These are phyloP conservation scores for Eledona agricola DNA, from an alignment of 2,888 invertebrate species.

Conservation along the genomic window DNA sequence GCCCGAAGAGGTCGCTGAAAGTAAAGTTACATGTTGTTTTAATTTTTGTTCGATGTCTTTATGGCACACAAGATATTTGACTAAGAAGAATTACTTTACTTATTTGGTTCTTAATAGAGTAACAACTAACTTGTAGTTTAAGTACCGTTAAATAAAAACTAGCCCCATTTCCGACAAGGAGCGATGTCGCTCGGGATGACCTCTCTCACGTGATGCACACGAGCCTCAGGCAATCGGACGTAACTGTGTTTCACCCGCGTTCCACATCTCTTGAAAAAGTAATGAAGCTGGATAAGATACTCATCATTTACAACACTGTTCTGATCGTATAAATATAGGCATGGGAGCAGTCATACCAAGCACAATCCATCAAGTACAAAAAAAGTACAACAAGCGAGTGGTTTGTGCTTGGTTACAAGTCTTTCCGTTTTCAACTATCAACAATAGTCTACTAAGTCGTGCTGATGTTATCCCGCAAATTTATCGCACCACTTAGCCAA, in stretches of 20 bases:
- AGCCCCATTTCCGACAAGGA: slow-evolving; percentile 54
- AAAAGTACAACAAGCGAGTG: slow-evolving; percentile 6
- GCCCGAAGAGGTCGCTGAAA: slow-evolving; percentile 32
- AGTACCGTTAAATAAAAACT: slow-evolving; percentile 61
- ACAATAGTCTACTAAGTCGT: slow-evolving; percentile 15
- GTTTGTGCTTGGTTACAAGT: slow-evolving; percentile 28
- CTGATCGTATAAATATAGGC: slow-evolving; percentile 20
- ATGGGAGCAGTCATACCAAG: slow-evolving; percentile 20
- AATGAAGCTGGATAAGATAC: slow-evolving; percentile 59
- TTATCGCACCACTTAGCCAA: slow-evolving; percentile 6
- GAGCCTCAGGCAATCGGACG: slow-evolving; percentile 33
- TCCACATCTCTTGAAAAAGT: slow-evolving; percentile 55
- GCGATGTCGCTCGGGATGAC: slow-evolving; percentile 42
- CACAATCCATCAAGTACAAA: slow-evolving; percentile 18
- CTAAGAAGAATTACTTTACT: slow-evolving; percentile 19
- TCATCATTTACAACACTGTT: slow-evolving; percentile 30
- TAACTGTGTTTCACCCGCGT: slow-evolving; percentile 40
- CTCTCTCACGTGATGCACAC: slow-evolving; percentile 38
- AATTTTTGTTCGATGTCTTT: slow-evolving; percentile 7
- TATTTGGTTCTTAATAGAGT: slow-evolving; percentile 33
- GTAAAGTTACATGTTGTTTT: slow-evolving; percentile 16
- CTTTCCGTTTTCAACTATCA: slow-evolving; percentile 2
- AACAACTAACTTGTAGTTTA: slow-evolving; percentile 57
- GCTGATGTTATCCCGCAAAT: too few species aligned
- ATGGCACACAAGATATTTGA: slow-evolving; percentile 15